Evolutionary conservation across 1,140 invertebrate genomes (phyloP), one percentile per base, ranked within the genome.

Genomic region (Tetramorium parvispinum): DNA sequence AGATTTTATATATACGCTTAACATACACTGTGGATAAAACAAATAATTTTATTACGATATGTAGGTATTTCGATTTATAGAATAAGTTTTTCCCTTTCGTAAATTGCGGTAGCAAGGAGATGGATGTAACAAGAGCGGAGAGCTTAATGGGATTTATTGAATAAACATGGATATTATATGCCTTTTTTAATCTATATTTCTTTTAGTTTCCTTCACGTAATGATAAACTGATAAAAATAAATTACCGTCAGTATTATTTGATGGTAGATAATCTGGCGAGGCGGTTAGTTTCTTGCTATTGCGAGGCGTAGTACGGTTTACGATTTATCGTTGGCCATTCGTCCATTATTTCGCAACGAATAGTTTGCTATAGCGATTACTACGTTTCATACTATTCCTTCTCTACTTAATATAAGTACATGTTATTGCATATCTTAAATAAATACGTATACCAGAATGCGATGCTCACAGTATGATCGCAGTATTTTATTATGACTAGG

Each of bases 211-310:
- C 53, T 82, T 85, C 49, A 37, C 55, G 76, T 85, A 91, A 89
- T 88, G 90, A 87, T 70, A 90, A 91, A 90, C 49, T 88, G 87
- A 85, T 86, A 65, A 90, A 91, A 91, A 91, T 89, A 87, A 89
- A 55, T 46, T 91, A 85, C 71, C 63, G 83, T 68, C 61, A 88
- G 66, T 59, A 83, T 83, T 46, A 43, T 63, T 76, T 27, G 51
- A 16, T 53, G 46, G 37, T 71, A 63, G 51, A 78, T 86, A 78
- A 88, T 76, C 40, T 13, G 49, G 37, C 51, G 18, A 32, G 61
- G 66, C 46, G 57, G 10, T 16, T 24, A 8, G 63, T 87, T 57
- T 85, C 10, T 83, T 68, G 49, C 40, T 65, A 53, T 51, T 81
- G 37, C 46, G 32, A 75, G 77, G 70, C 65, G 43, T 71, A 32